Evolutionary conservation across 2,113 vertebrate species (phyloP).

Genomic region (Setophaga petechia): DNA sequence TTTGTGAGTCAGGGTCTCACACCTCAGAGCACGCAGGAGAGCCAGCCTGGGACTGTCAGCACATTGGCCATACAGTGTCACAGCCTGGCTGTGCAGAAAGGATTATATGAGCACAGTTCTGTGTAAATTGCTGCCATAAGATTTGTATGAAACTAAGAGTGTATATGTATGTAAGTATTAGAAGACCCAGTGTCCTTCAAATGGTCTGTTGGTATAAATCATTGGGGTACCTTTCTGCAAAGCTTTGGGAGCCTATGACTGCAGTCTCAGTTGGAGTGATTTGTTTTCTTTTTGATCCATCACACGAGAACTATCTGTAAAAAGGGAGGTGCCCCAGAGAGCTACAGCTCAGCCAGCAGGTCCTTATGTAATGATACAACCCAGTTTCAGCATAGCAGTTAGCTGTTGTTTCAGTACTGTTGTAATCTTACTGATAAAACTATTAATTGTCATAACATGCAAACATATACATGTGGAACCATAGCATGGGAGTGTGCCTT

Average conservation of each 20-base stretch:
- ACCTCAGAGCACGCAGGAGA: neutral
- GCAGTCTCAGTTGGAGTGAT: neutral
- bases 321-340: neutral
- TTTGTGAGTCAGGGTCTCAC: neutral
- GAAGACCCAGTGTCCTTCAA: neutral
- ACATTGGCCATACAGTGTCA: accelerated
- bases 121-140: neutral
- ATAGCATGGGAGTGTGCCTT: neutral
- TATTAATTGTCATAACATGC: neutral
- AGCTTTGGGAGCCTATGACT: neutral
- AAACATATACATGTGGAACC: neutral
- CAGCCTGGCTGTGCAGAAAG: neutral
- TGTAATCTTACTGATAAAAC: conserved; percentile 20
- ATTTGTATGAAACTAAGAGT: neutral
- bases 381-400: neutral
- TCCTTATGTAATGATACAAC: neutral
- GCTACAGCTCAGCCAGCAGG: neutral
- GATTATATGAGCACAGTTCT: neutral
- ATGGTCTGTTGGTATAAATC: neutral
- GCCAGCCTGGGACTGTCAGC: neutral
- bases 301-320: neutral
- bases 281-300: neutral
- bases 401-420: conserved; percentile 1
- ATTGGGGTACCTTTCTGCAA: neutral
- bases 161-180: neutral